A percentile compares a stretch with the other conserved stretches of the same genome.
phyloP scores from a whole-genome alignment of 2,113 vertebrate genomes.

The Holacanthus passer region DNA sequence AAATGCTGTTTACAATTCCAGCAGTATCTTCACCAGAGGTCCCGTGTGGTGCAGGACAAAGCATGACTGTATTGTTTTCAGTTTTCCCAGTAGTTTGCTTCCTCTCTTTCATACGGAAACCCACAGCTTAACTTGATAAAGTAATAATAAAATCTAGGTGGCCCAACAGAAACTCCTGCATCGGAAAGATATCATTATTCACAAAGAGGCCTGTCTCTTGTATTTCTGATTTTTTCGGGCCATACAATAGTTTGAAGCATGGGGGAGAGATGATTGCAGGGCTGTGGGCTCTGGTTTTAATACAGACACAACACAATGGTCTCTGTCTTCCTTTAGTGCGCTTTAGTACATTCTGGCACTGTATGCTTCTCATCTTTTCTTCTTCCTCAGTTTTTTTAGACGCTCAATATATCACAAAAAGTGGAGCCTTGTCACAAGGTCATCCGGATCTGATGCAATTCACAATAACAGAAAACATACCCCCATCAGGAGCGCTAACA shows the following conservation, averaged over 20 bases:
- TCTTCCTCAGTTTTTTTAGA: conserved; percentile 68
- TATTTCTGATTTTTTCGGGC: conserved; percentile 69
- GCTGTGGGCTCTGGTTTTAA: conserved; percentile 81
- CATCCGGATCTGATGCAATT: conserved; percentile 79
- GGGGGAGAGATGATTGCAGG: conserved; percentile 63
- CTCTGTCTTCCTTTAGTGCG: conserved; percentile 75
- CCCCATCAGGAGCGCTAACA: conserved; percentile 74
- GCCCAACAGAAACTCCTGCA: conserved; percentile 70
- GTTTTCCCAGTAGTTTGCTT: conserved; percentile 72
- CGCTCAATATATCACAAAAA: conserved; percentile 80
- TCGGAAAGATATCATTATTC: conserved; percentile 70
- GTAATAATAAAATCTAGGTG: conserved; percentile 80
- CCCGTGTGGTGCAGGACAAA: conserved; percentile 78
- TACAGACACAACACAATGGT: conserved; percentile 75
- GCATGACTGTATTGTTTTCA: conserved; percentile 71
- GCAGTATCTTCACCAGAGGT: conserved; percentile 78
- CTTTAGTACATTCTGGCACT: conserved; percentile 69
- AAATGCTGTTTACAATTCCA: conserved; percentile 78
- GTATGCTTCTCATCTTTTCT: conserved; percentile 74
- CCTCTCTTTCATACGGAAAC: conserved; percentile 72
- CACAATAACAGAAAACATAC: conserved; percentile 84
- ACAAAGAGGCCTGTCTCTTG: conserved; percentile 67
- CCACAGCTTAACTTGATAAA: conserved; percentile 76
- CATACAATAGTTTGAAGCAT: conserved; percentile 67
- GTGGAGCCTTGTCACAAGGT: conserved; percentile 77